Evolutionary conservation across 1,140 invertebrate genomes (phyloP), one percentile per base, ranked within the genome.

Genomic region (Zaprionus capensis): DNA sequence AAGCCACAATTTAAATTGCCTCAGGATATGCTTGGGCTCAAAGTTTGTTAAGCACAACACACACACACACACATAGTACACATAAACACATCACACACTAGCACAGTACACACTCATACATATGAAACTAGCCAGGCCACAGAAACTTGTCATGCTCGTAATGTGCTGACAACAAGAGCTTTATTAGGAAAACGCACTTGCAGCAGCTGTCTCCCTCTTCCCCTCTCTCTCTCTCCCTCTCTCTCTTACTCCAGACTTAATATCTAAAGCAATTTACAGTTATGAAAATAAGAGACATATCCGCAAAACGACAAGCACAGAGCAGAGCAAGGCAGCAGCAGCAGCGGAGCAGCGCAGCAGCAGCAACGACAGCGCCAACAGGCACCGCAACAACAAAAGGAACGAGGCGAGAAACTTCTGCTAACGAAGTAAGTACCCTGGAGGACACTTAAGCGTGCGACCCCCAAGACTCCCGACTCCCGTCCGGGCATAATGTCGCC

Each of bases 191-290:
- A 63, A 66, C 67, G 63, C 78, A 72, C 41, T 66, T 69, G 36
- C 46, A 68, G 46, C 64, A 71, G 38, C 26, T 55, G 5, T 51
- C 55, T n/a, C 1, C 12, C 55, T 12, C 49, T 22, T 11, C 24
- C 41, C n/a, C 6, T 28, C 56, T 28, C 56, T 24, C 36, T 44
- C 34, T 5, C 72, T 61, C 22, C 15, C 38, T 24, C 12, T 12
- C 22, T 44, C 24, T 49, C 55, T 56, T 58, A 76, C 46, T 51
- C 46, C 72, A 76, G 78, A 76, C 91, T 92, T 92, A 92, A 92
- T 92, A 92, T 92, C 86, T 83, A 82, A 91, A 92, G 91, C 91
- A 92, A 92, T 92, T 92, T 92, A 92, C 91, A 92, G 91, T 92
- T 92, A 92, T 92, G 91, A 92, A 92, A 92, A 92, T 88, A 87